phyloP scores from a whole-genome alignment of 2,113 vertebrate species.

The Thalassoma bifasciatum region DNA sequence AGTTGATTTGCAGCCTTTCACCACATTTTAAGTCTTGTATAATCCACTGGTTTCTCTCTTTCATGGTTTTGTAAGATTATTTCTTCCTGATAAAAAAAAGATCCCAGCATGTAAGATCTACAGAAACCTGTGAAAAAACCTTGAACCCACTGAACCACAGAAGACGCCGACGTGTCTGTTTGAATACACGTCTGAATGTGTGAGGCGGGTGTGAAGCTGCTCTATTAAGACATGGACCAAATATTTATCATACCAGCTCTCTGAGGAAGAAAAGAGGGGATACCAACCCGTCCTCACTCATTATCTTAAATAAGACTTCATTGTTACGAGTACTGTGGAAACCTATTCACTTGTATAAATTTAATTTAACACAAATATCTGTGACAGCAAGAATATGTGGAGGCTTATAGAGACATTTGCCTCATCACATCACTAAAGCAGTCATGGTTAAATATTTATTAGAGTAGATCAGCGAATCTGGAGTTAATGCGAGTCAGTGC shows the following conservation, averaged over 20 bases:
- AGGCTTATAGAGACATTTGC: no score
- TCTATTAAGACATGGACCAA: neutral
- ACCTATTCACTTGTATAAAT: no score
- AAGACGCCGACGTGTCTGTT: neutral
- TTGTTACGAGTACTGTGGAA: neutral
- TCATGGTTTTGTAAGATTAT: no score
- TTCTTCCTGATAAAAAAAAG: no score
- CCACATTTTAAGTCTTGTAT: neutral
- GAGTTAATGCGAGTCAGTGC: no score
- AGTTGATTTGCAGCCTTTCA: no score
- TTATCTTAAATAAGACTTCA: no score
- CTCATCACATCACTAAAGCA: no score
- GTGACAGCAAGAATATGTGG: no score
- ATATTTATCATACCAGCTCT: neutral
- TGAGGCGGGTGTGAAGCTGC: neutral
- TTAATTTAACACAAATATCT: no score
- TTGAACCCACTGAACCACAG: neutral
- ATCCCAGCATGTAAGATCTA: neutral
- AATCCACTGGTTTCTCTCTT: neutral
- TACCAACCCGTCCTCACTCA: neutral
- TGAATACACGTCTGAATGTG: slow-evolving; percentile 1
- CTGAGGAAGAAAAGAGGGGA: neutral
- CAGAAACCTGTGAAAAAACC: neutral
- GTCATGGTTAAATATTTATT: no score
- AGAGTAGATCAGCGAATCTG: no score